Evolutionary conservation across 2,888 invertebrate genomes (phyloP).

Genomic region (Carpatolechia fugitivella): DNA sequence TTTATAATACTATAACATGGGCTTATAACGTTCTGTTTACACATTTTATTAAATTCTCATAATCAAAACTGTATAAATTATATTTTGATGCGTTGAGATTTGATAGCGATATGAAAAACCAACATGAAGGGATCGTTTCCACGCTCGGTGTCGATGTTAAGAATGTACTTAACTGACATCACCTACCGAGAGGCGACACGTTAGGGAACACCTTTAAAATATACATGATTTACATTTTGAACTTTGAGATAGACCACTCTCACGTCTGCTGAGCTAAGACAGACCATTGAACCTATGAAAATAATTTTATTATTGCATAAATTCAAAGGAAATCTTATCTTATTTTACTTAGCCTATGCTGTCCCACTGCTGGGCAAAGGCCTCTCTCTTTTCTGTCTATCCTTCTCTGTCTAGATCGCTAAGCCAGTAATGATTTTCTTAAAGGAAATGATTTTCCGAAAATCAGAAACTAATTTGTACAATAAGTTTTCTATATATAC

Average conservation of each 20-base stretch:
- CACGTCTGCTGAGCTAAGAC: no score
- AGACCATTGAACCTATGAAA: no score
- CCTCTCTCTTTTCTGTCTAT: no score
- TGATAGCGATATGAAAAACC: slow-evolving; percentile 47
- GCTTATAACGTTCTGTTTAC: slow-evolving; percentile 44
- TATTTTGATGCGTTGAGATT: slow-evolving; percentile 34
- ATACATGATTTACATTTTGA: slow-evolving; percentile 49
- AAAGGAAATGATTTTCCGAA: no score
- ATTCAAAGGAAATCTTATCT: no score
- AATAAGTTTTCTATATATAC: no score
- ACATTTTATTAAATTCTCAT: slow-evolving; percentile 55
- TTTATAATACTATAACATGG: slow-evolving; percentile 49
- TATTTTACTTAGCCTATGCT: no score
- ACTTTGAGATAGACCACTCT: slow-evolving; percentile 13
- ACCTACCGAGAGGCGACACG: slow-evolving; percentile 57
- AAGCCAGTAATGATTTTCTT: no score
- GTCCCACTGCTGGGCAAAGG: no score
- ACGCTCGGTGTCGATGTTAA: slow-evolving; percentile 30
- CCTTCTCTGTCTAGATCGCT: no score
- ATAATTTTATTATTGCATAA: no score
- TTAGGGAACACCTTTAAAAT: slow-evolving; percentile 55
- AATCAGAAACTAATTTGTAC: no score
- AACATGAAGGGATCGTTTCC: slow-evolving; percentile 38
- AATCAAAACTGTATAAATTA: slow-evolving; percentile 59
- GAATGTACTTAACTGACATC: slow-evolving; percentile 43